Evolutionary conservation across 2,888 invertebrate species (phyloP).

Genomic region (Sturmia bella): DNA sequence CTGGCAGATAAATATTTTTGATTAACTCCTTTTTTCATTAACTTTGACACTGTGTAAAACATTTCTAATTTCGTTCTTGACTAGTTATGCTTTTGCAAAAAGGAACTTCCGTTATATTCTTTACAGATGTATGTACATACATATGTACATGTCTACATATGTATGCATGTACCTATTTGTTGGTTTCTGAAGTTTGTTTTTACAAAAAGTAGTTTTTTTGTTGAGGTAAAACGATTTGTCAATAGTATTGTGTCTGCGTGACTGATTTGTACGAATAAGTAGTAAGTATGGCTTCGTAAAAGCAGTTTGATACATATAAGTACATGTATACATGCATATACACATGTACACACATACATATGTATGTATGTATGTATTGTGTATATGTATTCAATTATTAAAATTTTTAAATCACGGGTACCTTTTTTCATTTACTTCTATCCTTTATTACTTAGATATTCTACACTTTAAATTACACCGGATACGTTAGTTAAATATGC

Average conservation of each 20-base stretch:
- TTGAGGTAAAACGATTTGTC: too few species aligned
- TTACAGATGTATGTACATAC: not conserved
- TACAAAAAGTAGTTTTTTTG: too few species aligned
- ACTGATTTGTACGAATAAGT: too few species aligned
- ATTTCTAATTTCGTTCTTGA: too few species aligned
- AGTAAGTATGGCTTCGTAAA: too few species aligned
- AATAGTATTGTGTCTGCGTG: too few species aligned
- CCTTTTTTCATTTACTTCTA: slow-evolving; percentile 23
- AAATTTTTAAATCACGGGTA: slow-evolving; percentile 24
- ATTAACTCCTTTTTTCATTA: too few species aligned
- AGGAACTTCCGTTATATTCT: not conserved
- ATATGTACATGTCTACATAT: not conserved
- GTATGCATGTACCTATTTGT: too few species aligned
- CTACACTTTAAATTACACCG: slow-evolving; percentile 42
- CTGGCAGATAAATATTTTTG: too few species aligned
- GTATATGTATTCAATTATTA: not conserved
- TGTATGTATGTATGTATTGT: not conserved
- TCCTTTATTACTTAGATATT: slow-evolving; percentile 7
- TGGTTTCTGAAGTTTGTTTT: not conserved
- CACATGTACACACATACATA: not conserved
- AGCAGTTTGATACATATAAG: too few species aligned
- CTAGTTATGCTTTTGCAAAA: too few species aligned
- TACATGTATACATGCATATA: not conserved
- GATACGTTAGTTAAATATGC: slow-evolving; percentile 62
- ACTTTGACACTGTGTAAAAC: too few species aligned